Conservation (phyloP, 1,140 invertebrate species). For the Asobara japonica region DNA sequence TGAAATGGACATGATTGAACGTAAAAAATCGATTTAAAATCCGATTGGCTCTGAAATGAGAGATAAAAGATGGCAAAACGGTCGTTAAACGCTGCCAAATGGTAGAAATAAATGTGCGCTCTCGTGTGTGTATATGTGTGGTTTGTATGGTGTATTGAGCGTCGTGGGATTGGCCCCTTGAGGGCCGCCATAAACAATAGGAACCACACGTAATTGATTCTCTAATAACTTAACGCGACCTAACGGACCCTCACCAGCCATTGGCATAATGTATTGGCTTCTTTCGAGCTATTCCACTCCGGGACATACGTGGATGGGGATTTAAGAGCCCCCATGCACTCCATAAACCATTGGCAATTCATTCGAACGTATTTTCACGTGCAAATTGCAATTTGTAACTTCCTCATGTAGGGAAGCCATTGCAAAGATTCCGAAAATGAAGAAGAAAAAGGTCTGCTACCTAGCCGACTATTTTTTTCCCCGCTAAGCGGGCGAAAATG, state of each 20-base stretch:
- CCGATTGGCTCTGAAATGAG: neutral
- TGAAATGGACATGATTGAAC: neutral
- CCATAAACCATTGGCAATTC: constrained; percentile 7
- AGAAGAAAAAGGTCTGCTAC: no score
- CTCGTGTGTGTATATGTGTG: neutral
- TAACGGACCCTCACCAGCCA: constrained; percentile 41
- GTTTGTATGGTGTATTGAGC: constrained; percentile 2
- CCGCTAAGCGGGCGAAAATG: no score
- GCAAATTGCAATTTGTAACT: neutral
- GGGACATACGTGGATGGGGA: neutral
- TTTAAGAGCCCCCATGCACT: neutral
- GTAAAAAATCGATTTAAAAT: constrained; percentile 10
- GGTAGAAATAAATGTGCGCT: constrained; percentile 5
- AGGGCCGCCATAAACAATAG: constrained; percentile 65
- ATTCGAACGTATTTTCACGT: neutral
- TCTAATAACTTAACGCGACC: constrained; percentile 66
- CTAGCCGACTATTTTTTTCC: no score
- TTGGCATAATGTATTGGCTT: constrained; percentile 15
- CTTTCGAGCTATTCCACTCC: constrained; percentile 1
- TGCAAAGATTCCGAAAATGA: no score
- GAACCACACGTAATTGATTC: constrained; percentile 64
- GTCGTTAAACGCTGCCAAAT: constrained; percentile 10
- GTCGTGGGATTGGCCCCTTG: constrained; percentile 47
- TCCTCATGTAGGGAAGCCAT: neutral
- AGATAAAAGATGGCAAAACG: neutral